Conservation (phyloP, 1,140 invertebrate species). For the Cepaea nemoralis region DNA sequence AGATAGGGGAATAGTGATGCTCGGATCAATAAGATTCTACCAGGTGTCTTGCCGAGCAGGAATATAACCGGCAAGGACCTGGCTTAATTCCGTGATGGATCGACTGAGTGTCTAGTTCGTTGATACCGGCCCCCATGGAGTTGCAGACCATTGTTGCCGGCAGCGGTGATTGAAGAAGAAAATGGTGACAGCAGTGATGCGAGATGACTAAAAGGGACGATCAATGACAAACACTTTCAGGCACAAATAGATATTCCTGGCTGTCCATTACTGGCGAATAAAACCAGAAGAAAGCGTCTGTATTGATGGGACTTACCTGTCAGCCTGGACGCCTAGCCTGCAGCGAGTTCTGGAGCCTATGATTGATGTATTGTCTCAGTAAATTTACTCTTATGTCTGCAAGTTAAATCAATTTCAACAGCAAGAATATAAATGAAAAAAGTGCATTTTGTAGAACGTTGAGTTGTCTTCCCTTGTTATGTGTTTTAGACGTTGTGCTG, state of each 20-base stretch:
- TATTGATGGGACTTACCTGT: constrained; percentile 31
- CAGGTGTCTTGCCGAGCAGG: constrained; percentile 26
- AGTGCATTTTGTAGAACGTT: background rate
- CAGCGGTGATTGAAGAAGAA: constrained; percentile 31
- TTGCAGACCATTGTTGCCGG: constrained; percentile 7
- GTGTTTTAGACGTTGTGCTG: background rate
- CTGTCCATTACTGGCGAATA: constrained; percentile 25
- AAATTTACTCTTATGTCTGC: constrained; percentile 7
- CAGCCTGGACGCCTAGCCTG: constrained; percentile 6
- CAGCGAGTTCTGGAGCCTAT: background rate
- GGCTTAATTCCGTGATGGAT: constrained; percentile 37
- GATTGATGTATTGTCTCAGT: constrained; percentile 24
- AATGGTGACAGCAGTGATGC: constrained; percentile 12
- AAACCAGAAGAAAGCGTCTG: constrained; percentile 20
- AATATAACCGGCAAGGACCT: constrained; percentile 6
- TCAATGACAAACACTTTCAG: constrained; percentile 37
- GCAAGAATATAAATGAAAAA: no score
- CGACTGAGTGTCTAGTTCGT: constrained; percentile 31
- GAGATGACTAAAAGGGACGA: constrained; percentile 17
- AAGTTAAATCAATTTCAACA: background rate
- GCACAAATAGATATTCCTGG: constrained; percentile 27
- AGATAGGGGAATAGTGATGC: constrained; percentile 13
- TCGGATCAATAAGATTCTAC: constrained; percentile 24
- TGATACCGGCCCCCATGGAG: constrained; percentile 24
- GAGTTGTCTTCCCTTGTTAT: background rate